A percentile compares a stretch with the other conserved stretches of the same genome.
Conservation (phyloP, 2,888 invertebrate genomes). For the Ectemnius cavifrons region DNA sequence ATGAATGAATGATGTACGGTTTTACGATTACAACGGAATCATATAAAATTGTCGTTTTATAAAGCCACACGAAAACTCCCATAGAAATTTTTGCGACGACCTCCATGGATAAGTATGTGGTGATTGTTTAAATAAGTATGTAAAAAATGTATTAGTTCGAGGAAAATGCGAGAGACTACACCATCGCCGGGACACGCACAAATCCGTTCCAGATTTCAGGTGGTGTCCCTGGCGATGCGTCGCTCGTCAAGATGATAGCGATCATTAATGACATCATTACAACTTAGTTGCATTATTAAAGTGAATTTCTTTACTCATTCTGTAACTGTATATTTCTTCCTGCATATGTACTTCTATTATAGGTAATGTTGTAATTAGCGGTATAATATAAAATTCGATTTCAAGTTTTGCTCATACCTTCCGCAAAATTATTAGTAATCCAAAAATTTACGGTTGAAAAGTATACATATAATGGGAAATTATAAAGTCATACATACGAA, state of each 20-base stretch:
- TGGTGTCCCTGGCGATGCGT: constrained; percentile 30
- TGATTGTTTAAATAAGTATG: constrained; percentile 49
- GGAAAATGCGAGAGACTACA: too few relatives aligned
- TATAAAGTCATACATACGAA: constrained; percentile 52
- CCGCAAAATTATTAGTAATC: constrained; percentile 38
- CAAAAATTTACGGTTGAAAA: constrained; percentile 39
- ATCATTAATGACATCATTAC: constrained; percentile 40
- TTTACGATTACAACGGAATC: constrained; percentile 13
- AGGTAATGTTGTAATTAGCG: constrained; percentile 43
- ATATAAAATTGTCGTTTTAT: constrained; percentile 7
- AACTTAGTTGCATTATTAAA: constrained; percentile 52
- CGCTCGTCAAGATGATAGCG: constrained; percentile 19
- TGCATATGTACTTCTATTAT: constrained; percentile 51
- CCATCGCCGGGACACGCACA: neutral
- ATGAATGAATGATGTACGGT: constrained; percentile 5
- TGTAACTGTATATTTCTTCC: constrained; percentile 48
- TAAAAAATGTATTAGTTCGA: constrained; percentile 49
- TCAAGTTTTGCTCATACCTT: constrained; percentile 50
- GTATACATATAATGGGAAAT: constrained; percentile 47
- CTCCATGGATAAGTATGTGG: constrained; percentile 45
- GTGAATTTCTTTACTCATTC: constrained; percentile 37
- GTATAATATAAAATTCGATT: constrained; percentile 47
- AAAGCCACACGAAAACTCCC: constrained; percentile 15
- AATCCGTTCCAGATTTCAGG: constrained; percentile 24
- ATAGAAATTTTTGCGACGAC: constrained; percentile 50